Evolutionary conservation across 2,888 invertebrate species (phyloP).

Genomic region (Mycalesis mineus): DNA sequence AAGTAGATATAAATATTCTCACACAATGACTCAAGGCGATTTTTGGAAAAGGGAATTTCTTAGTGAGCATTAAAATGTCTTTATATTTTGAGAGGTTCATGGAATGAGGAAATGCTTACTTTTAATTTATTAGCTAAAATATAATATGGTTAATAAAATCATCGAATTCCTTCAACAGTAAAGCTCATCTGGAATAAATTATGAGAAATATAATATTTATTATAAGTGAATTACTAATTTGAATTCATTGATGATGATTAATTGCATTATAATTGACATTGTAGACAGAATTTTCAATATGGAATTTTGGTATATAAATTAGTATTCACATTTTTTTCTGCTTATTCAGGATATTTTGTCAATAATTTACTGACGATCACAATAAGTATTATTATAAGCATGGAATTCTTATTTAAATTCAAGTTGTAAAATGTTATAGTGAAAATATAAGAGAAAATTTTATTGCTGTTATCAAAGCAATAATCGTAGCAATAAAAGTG

Average conservation of each 20-base stretch:
- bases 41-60: constrained; percentile 14
- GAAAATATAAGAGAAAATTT: constrained; percentile 11
- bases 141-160: not conserved
- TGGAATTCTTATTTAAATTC: not conserved
- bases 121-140: constrained; percentile 9
- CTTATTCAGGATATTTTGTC: too few species aligned
- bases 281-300: too few species aligned
- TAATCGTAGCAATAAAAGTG: constrained; percentile 13
- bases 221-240: not conserved
- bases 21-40: constrained; percentile 15
- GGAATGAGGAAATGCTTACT: constrained; percentile 10
- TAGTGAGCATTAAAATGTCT: constrained; percentile 12
- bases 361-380: too few species aligned
- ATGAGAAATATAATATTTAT: not conserved
- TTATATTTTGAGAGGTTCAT: constrained; percentile 9
- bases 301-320: too few species aligned
- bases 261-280: too few species aligned
- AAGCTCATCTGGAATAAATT: not conserved
- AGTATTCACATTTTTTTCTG: too few species aligned
- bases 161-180: not conserved
- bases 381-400: too few species aligned
- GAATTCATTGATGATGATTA: too few species aligned
- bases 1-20: constrained; percentile 12
- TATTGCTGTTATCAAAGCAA: constrained; percentile 5
- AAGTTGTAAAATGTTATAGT: not conserved